A percentile compares a stretch with the other conserved stretches of the same genome.
Evolutionary conservation across 2,888 invertebrate species (phyloP).

Genomic region (Caenorhabditis virilis): DNA sequence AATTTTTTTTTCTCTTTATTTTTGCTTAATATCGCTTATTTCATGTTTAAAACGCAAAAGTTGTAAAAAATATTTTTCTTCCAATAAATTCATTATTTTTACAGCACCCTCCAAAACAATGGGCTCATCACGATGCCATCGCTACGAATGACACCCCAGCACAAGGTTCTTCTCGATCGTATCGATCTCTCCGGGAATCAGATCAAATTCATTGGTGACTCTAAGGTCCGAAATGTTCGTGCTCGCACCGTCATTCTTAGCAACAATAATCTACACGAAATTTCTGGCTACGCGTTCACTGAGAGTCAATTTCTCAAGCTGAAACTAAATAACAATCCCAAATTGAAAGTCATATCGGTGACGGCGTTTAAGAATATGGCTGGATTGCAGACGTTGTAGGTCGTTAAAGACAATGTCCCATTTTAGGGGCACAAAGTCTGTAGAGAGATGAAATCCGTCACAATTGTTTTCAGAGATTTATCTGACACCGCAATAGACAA

Average conservation of each 20-base stretch:
- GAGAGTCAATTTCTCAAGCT: conserved; percentile 53
- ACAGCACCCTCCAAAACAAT: conserved; percentile 36
- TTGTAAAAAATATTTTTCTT: too few species aligned
- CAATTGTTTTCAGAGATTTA: conserved; percentile 48
- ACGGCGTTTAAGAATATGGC: conserved; percentile 53
- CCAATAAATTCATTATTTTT: too few species aligned
- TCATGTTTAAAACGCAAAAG: too few species aligned
- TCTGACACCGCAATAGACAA: conserved; percentile 54
- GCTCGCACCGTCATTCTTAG: conserved; percentile 40
- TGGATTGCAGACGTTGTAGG: conserved; percentile 52
- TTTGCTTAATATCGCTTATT: too few species aligned
- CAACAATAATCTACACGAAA: conserved; percentile 44
- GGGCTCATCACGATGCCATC: conserved; percentile 33
- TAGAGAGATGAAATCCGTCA: background rate
- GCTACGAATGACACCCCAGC: conserved; percentile 30
- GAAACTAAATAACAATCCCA: conserved; percentile 50
- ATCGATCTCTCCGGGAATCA: conserved; percentile 49
- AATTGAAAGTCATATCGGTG: conserved; percentile 41
- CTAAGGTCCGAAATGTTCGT: conserved; percentile 40
- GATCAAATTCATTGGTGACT: conserved; percentile 41
- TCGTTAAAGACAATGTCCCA: background rate
- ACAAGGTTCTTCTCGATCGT: conserved; percentile 20
- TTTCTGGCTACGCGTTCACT: conserved; percentile 54
- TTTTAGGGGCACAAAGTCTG: too few species aligned
- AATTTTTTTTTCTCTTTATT: too few species aligned